Evolutionary conservation across 2,113 vertebrate genomes (phyloP), one percentile per base, ranked within the genome.

Genomic region (Circaetus cinerascens): DNA sequence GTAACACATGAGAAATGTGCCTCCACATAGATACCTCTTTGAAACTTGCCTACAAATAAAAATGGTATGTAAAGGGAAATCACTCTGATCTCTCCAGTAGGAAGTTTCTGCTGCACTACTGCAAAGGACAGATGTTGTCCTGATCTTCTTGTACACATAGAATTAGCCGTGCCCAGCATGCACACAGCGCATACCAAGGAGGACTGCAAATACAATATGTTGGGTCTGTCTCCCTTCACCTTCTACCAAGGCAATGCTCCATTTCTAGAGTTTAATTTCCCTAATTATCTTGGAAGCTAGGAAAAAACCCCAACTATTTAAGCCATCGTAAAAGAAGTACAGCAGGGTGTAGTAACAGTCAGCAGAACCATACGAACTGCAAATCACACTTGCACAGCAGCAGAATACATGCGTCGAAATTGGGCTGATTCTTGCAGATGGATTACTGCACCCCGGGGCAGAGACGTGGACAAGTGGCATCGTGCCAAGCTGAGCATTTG

Each of bases 41-140:
- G 64, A 67, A 87, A 67, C 16, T n/a, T 16, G 36, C 66, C 51
- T 43, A 29, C n/a, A 48, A 66, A 36, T 17, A 62, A 67, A 60
- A 55, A 43, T 7, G 16, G 22, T 15, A 29, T 2, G 8, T 22
- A 68, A 50, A 38, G 43, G 43, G 29, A 72, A 83, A 59, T 34
- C 27, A 26, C 34, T n/a, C 50, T n/a, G 2, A 59, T 38, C 45
- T 45, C 59, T 1, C 0, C 2, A 5, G 36, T 15, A 18, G 46
- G 29, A 56, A n/a, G 68, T 15, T 82, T 63, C 75, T 80, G 68
- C 50, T 57, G 72, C 29, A 17, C 23, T 51, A 23, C 88, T 29
- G 46, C 48, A 38, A 60, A 34, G 41, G 32, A 23, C 13, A 62
- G 67, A 56, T 36, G 22, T 62, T 63, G 60, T n/a, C 36, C 60